Evolutionary conservation across 1,140 invertebrate genomes (phyloP).

Genomic region (Eueides isabella): DNA sequence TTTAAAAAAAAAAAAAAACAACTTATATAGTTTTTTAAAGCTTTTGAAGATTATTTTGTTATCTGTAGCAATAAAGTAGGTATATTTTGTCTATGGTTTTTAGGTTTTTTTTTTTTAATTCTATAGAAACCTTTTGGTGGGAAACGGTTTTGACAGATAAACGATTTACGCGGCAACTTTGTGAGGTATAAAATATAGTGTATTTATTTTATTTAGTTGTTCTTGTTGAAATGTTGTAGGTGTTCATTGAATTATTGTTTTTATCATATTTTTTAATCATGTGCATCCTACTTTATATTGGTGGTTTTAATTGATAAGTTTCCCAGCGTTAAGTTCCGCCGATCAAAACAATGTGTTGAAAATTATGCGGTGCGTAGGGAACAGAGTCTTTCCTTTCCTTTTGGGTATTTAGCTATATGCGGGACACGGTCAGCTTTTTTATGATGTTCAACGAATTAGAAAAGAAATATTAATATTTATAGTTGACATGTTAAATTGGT

Average conservation of each 20-base stretch:
- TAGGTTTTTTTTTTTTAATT: slow-evolving; percentile 44
- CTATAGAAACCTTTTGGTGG: slow-evolving; percentile 41
- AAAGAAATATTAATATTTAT: no score
- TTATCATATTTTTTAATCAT: neutral
- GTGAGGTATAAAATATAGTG: slow-evolving; percentile 10
- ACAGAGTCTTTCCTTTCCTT: no score
- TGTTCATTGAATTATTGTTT: neutral
- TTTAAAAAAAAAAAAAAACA: slow-evolving; percentile 47
- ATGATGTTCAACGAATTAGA: no score
- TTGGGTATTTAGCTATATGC: no score
- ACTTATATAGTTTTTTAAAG: slow-evolving; percentile 44
- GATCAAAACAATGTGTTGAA: no score
- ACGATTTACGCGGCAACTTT: slow-evolving; percentile 16
- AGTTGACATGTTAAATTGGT: no score
- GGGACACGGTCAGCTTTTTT: no score
- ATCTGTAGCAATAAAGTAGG: slow-evolving; percentile 70
- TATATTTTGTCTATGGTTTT: slow-evolving; percentile 33
- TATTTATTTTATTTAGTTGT: slow-evolving; percentile 26
- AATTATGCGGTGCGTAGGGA: no score
- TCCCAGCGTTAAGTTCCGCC: no score
- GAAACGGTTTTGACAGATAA: slow-evolving; percentile 48
- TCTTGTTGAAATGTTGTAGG: slow-evolving; percentile 15
- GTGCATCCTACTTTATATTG: no score
- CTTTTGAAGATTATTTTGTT: slow-evolving; percentile 72
- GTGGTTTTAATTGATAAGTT: no score